Evolutionary conservation across 2,113 vertebrate genomes (phyloP), one percentile per base, ranked within the genome.

Genomic region (Girardinichthys multiradiatus): DNA sequence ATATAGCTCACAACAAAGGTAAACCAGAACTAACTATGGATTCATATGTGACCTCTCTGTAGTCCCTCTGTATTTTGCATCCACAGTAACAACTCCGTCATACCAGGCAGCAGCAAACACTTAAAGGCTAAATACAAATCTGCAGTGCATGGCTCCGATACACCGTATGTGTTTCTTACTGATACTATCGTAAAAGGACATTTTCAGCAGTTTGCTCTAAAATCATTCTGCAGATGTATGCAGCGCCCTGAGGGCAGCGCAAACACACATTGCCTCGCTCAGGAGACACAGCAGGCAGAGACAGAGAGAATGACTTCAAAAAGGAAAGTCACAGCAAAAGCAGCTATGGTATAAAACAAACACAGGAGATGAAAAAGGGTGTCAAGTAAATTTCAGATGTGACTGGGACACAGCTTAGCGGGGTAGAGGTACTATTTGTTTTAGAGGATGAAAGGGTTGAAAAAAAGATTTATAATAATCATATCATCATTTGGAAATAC

Each of bases 391-490:
- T 63, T 26, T 45, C 2, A 71, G 59, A 57, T 61, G 24, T 42
- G 28, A 73, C 31, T 48, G 42, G n/a, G 66, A 64, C 64, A 76
- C 30, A 76, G 71, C 59, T 77, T 24, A 71, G 13, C 28, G 57
- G 57, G 63, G 15, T 37, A 2, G 33, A 66, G 54, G 28, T 60
- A 33, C 1, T 17, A 19, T 33, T 45, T 65, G 65, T 76, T 84
- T 83, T 71, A 59, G 57, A 60, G 51, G 54, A 68, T 74, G 33
- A 57, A 63, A 72, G 60, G 73, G 51, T 29, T 75, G 57, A 68
- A 58, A 68, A 64, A 39, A 61, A 83, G 74, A 85, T 87, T 84
- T 78, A 69, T 48, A 67, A 80, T 79, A 82, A 87, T 79, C 60
- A 69, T 77, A 68, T 74, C 76, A 24, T 54, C 10, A n/a, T 54